A percentile compares a stretch with the other conserved stretches of the same genome.
phyloP scores from a whole-genome alignment of 2,888 invertebrate species.

The Plebejus argus region DNA sequence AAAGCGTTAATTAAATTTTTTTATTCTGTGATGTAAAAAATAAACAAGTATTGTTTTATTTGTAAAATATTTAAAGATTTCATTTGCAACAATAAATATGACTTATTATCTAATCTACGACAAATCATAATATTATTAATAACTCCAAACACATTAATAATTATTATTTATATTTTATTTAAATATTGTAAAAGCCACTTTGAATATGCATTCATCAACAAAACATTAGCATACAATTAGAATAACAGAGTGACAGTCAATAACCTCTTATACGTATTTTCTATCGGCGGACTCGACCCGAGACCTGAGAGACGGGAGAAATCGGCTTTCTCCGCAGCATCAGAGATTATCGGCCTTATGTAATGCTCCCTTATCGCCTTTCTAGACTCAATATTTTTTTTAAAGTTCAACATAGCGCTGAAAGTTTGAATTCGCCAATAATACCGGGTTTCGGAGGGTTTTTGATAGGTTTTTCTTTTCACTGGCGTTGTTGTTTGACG shows the following conservation, averaged over 20 bases:
- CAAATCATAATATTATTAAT: too few species aligned
- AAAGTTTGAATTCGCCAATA: background rate
- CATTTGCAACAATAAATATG: too few species aligned
- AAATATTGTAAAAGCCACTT: too few species aligned
- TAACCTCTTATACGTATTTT: constrained; percentile 25
- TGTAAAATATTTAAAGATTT: too few species aligned
- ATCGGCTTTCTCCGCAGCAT: constrained; percentile 58
- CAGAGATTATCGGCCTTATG: constrained; percentile 36
- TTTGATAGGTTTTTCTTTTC: too few species aligned
- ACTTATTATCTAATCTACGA: too few species aligned
- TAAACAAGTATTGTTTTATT: too few species aligned
- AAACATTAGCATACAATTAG: constrained; percentile 17
- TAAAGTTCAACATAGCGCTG: background rate
- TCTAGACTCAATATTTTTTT: background rate
- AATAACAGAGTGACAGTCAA: constrained; percentile 27
- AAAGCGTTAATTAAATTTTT: too few species aligned
- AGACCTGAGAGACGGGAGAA: constrained; percentile 53
- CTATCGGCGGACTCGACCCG: constrained; percentile 41
- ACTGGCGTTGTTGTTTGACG: too few species aligned
- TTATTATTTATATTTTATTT: too few species aligned
- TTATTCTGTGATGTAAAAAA: too few species aligned
- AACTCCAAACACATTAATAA: too few species aligned
- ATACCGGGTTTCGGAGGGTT: background rate
- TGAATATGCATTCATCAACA: background rate
- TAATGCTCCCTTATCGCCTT: constrained; percentile 31